These are phyloP conservation scores for Sphaerophoria taeniata DNA, from an alignment of 2,888 invertebrate genomes.

Conservation along the genomic window DNA sequence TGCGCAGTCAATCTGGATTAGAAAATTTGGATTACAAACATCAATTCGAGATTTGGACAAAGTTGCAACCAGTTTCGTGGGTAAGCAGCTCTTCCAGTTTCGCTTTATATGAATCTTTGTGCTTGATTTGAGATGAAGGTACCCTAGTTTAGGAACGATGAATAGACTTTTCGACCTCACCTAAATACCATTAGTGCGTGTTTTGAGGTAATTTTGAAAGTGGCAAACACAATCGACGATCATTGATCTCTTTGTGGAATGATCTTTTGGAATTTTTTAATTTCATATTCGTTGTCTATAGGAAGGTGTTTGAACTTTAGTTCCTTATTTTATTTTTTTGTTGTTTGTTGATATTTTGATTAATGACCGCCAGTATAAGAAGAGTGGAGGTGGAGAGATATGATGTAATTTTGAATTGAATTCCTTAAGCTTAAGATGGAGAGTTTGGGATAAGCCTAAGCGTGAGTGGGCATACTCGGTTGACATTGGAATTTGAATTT, in stretches of 20 bases:
- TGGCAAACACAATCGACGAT: slow-evolving; percentile 36
- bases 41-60: slow-evolving; percentile 14
- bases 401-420: slow-evolving; percentile 36
- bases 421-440: neutral
- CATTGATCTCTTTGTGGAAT: slow-evolving; percentile 58
- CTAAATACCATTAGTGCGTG: slow-evolving; percentile 43
- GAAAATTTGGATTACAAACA: slow-evolving; percentile 55
- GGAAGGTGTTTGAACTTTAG: slow-evolving; percentile 47
- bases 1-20: slow-evolving; percentile 60
- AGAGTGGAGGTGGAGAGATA: slow-evolving; percentile 13
- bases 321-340: neutral
- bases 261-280: slow-evolving; percentile 30
- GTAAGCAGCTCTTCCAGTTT: slow-evolving; percentile 48
- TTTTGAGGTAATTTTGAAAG: slow-evolving; percentile 33
- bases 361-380: slow-evolving; percentile 43
- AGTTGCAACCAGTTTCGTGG: slow-evolving; percentile 41
- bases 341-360: slow-evolving; percentile 31
- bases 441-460: neutral
- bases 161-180: slow-evolving; percentile 19
- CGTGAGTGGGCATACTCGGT: neutral
- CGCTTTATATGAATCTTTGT: neutral
- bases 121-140: neutral
- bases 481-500: neutral
- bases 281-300: neutral
- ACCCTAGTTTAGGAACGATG: neutral